Conservation (phyloP, 2,888 invertebrate species). For the Hypomecis punctinalis region DNA sequence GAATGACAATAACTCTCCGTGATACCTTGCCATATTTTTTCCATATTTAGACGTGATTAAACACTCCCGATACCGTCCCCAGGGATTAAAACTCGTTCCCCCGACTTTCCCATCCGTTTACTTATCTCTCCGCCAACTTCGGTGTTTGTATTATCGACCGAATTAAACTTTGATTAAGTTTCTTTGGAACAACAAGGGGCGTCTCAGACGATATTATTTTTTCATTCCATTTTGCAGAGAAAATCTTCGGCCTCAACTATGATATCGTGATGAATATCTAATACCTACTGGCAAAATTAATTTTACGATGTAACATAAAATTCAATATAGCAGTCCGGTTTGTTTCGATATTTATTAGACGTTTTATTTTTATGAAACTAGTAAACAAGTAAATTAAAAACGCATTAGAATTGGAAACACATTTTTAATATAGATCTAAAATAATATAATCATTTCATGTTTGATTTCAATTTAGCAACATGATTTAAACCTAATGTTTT, state of each 20-base stretch:
- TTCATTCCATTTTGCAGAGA: constrained; percentile 40
- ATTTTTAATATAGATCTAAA: neutral
- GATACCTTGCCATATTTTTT: constrained; percentile 78
- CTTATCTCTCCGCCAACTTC: constrained; percentile 74
- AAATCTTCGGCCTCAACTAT: constrained; percentile 35
- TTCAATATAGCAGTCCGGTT: constrained; percentile 6
- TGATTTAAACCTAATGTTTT: constrained; percentile 6
- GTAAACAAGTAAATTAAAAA: too few species aligned
- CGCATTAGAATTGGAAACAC: constrained; percentile 5
- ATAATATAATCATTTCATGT: neutral
- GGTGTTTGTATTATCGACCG: constrained; percentile 76
- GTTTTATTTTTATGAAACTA: too few species aligned
- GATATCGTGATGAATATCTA: constrained; percentile 28
- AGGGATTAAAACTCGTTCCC: constrained; percentile 74
- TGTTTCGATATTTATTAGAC: neutral
- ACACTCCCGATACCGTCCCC: constrained; percentile 68
- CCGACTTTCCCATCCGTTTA: constrained; percentile 72
- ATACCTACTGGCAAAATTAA: constrained; percentile 3
- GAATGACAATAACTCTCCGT: constrained; percentile 82
- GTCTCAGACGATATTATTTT: constrained; percentile 43
- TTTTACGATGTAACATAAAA: constrained; percentile 2
- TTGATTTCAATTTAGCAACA: constrained; percentile 1
- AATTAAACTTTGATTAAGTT: constrained; percentile 79
- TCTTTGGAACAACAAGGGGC: constrained; percentile 61
- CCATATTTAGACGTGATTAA: constrained; percentile 82